Evolutionary conservation across 2,113 vertebrate species (phyloP), one percentile per base, ranked within the genome.

Genomic region (Seriola quinqueradiata): DNA sequence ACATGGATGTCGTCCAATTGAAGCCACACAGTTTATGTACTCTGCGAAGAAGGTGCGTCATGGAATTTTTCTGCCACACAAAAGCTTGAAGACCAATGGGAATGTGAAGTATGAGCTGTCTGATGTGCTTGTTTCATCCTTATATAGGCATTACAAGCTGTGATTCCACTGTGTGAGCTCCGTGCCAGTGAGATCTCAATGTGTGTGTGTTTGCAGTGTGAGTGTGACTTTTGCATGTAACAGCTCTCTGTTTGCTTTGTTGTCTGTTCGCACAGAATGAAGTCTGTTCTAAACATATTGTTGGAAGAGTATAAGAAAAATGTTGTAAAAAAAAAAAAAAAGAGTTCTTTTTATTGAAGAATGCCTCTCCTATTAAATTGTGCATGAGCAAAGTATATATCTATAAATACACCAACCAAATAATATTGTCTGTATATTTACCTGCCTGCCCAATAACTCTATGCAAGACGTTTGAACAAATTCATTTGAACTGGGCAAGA

Each of bases 131-230:
- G 74, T 89, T 86, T 77, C 75, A 84, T 88, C 92, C 92, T 92
- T 92, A 93, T 92, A 91, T 93, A 89, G 92, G 23, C 92, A 93
- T 79, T 67, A 57, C 66, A 87, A 73, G 77, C 83, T 82, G 71
- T 70, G 67, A 81, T 34, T 77, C 69, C 59, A 48, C 54, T 1
- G 50, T 60, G 69, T 21, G 19, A 71, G 82, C 63, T 79, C 66
- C 0, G 1, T 63, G 81, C 46, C 60, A 64, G 36, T 70, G 79
- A 2, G 42, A 34, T 67, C 28, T 57, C 44, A 40, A 8, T 58
- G 65, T 38, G 38, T 63, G 28, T 46, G 44, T 52, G 60, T 28
- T 42, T 69, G 69, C 59, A 55, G 36, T 50, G 17, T 50, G 42
- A 60, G 77, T 28, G 17, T 64, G 84, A 61, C 44, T 82, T 83